A percentile compares a stretch with the other conserved stretches of the same genome.
phyloP scores from a whole-genome alignment of 2,888 invertebrate species.

The Plebejus argus region DNA sequence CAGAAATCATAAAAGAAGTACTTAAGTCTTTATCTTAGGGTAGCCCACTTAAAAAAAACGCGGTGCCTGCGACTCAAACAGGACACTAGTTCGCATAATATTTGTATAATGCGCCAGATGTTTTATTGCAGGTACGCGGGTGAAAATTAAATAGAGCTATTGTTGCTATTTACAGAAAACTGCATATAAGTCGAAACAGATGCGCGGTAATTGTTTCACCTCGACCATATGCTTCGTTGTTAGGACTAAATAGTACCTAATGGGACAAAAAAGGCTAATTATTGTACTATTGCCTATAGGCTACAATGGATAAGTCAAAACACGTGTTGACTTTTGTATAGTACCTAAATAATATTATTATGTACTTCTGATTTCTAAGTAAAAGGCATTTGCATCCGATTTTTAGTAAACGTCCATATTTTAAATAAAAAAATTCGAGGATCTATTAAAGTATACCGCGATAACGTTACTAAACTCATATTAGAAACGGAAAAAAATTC shows the following conservation, averaged over 20 bases:
- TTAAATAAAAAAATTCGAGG: too few relatives aligned
- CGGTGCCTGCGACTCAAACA: not conserved
- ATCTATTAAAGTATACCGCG: too few relatives aligned
- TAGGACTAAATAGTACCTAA: not conserved
- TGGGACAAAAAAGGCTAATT: not conserved
- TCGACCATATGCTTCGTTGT: not conserved
- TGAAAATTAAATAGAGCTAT: slow-evolving; percentile 21
- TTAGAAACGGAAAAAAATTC: too few relatives aligned
- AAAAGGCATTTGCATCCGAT: not conserved
- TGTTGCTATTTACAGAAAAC: slow-evolving; percentile 28
- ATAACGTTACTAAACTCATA: too few relatives aligned
- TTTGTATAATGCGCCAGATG: slow-evolving; percentile 26
- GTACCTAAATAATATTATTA: not conserved
- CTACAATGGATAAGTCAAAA: not conserved
- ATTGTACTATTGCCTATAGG: not conserved
- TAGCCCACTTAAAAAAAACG: not conserved
- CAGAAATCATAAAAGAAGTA: too few relatives aligned
- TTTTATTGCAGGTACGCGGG: slow-evolving; percentile 24
- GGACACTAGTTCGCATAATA: slow-evolving; percentile 9
- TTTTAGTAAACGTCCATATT: too few relatives aligned
- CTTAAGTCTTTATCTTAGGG: not conserved
- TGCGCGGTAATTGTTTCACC: slow-evolving; percentile 27
- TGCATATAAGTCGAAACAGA: slow-evolving; percentile 37
- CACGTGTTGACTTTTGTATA: not conserved
- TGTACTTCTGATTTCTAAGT: not conserved